Evolutionary conservation across 1,140 invertebrate genomes (phyloP), one percentile per base, ranked within the genome.

Genomic region (Monomorium pharaonis): DNA sequence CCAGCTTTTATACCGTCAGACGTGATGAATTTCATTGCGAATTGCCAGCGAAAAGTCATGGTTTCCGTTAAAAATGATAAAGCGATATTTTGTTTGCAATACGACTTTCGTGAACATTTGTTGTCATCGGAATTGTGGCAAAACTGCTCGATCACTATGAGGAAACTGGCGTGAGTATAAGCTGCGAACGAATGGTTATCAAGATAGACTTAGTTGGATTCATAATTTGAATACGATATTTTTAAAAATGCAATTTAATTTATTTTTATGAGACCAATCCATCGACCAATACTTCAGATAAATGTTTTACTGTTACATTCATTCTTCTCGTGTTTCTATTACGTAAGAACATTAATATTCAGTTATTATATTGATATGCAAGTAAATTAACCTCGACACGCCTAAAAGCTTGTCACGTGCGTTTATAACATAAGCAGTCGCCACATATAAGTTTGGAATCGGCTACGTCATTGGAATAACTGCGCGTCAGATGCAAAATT

Each of bases 401-500:
- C n/a, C 30, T 56, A 33, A n/a, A 24, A 80, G 21, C 33, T 37
- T 67, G 21, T 5, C 30, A 67, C 27, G 42, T 21, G 3, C 30
- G 30, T 56, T 67, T 80, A 51, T 70, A 70, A 54, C 24, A 16
- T 70, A 72, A 44, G 3, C 12, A 69, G 6, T 21, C 24, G n/a
- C 12, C 10, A 14, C 2, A 9, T 49, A 18, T n/a, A 77, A 77
- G 24, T 77, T 77, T n/a, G 30, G 7, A 72, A 54, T 42, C 30
- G 5, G 16, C 24, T 72, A 72, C 51, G 78, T 83, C 67, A 83
- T 47, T 44, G 67, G 37, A 33, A 83, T 83, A 74, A 74, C 24
- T 58, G 12, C 37, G 78, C 51, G 24, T 83, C 42, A 60, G 49
- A 83, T n/a, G 27, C 5, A 44, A 24, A 81, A 72, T 44, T 62